Percentiles rank a stretch among this genome's conserved stretches.
phyloP scores from a whole-genome alignment of 1,140 invertebrate genomes.

The Drosophila teissieri region DNA sequence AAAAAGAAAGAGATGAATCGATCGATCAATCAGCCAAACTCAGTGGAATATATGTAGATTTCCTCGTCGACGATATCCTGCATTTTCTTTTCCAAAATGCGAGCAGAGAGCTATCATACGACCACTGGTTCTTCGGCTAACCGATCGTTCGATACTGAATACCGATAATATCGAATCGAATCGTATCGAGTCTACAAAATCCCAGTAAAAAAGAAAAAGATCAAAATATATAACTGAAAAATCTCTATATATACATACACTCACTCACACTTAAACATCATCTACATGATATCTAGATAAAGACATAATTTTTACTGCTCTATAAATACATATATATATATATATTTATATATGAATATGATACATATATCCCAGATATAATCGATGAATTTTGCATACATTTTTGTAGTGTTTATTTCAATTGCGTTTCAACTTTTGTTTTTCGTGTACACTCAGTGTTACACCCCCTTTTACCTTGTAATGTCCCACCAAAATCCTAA shows the following conservation, averaged over 20 bases:
- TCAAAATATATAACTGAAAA: conserved; percentile 43
- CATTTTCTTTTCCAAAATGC: neutral
- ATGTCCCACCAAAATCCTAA: conserved; percentile 6
- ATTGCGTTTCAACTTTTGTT: conserved; percentile 48
- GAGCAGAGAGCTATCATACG: neutral
- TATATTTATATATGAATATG: conserved; percentile 35
- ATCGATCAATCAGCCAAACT: conserved; percentile 24
- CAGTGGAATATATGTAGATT: neutral
- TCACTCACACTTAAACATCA: conserved; percentile 38
- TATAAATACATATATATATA: conserved; percentile 47
- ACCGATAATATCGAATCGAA: conserved; percentile 22
- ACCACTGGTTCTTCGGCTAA: conserved; percentile 10
- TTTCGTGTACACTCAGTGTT: conserved; percentile 51
- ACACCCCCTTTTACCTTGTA: conserved; percentile 9
- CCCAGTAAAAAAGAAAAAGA: conserved; percentile 49
- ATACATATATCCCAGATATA: conserved; percentile 55
- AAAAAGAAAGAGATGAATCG: conserved; percentile 26
- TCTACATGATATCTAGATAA: conserved; percentile 45
- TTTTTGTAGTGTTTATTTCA: conserved; percentile 77
- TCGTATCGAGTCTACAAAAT: conserved; percentile 37
- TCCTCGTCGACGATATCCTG: neutral
- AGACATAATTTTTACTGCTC: conserved; percentile 66
- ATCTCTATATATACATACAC: conserved; percentile 48
- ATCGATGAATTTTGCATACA: conserved; percentile 68
- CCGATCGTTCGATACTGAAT: conserved; percentile 5